Evolutionary conservation across 2,888 invertebrate genomes (phyloP).

Genomic region (Eristalis pertinax): DNA sequence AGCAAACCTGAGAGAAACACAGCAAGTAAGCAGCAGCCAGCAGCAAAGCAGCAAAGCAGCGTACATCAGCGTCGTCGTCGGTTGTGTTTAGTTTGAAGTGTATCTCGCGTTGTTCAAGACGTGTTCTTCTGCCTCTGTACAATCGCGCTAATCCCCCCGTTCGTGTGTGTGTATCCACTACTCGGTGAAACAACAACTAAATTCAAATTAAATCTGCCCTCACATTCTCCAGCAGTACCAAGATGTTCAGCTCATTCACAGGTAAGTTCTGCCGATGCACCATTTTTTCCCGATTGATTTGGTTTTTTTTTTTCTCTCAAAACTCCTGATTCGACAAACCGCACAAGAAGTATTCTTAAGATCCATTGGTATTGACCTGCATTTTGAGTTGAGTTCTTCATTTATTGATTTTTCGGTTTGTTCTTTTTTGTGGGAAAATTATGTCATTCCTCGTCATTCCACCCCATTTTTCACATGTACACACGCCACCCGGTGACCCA

Average conservation of each 20-base stretch:
- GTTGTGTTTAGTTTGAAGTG: conserved; percentile 64
- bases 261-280: conserved; percentile 75
- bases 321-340: background rate
- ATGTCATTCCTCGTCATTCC: conserved; percentile 52
- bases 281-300: background rate
- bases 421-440: conserved; percentile 41
- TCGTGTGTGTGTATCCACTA: background rate
- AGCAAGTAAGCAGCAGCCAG: background rate
- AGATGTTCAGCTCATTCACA: conserved; percentile 81
- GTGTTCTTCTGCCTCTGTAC: conserved; percentile 11
- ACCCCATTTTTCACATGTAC: background rate
- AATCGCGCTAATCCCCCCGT: background rate
- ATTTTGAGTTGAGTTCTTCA: conserved; percentile 8
- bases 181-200: background rate
- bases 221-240: background rate
- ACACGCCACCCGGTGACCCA: background rate
- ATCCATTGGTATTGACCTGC: conserved; percentile 27
- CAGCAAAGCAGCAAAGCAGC: background rate
- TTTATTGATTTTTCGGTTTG: conserved; percentile 17
- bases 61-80: conserved; percentile 24
- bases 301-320: background rate
- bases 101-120: conserved; percentile 67
- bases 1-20: too few relatives aligned
- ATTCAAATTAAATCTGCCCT: background rate
- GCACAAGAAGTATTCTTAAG: background rate